Conservation (phyloP, 2,797 vertebrate species). For the Lemur catta region DNA sequence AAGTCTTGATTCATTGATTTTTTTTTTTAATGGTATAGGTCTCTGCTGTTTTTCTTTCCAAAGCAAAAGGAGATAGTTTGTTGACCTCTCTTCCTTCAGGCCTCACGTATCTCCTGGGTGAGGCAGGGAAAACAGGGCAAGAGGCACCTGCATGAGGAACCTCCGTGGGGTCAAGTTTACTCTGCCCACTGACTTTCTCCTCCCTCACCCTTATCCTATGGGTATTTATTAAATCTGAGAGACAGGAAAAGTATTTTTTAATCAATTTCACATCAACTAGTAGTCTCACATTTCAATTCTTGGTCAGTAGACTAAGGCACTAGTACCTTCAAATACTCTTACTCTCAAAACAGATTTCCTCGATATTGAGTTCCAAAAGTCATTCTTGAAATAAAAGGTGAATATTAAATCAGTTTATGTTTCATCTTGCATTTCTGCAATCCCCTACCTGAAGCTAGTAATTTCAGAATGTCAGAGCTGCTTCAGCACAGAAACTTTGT, state of each 20-base stretch:
- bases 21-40: not conserved
- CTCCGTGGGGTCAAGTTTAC: not conserved
- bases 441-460: not conserved
- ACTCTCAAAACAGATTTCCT: not conserved
- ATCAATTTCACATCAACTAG: not conserved
- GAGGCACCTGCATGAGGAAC: not conserved
- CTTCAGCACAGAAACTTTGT: not conserved
- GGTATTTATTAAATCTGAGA: not conserved
- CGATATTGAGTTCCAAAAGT: not conserved
- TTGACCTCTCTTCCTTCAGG: not conserved
- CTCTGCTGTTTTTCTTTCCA: not conserved
- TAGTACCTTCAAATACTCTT: not conserved
- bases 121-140: not conserved
- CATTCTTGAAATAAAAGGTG: not conserved
- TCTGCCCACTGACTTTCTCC: not conserved
- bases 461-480: not conserved
- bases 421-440: not conserved
- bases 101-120: not conserved
- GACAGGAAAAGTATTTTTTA: not conserved
- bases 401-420: not conserved
- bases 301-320: not conserved
- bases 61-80: not conserved
- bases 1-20: not conserved
- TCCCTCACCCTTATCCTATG: not conserved
- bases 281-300: not conserved